Conservation (phyloP, 2,797 vertebrate genomes). For the Paramormyrops hopkinsi region DNA sequence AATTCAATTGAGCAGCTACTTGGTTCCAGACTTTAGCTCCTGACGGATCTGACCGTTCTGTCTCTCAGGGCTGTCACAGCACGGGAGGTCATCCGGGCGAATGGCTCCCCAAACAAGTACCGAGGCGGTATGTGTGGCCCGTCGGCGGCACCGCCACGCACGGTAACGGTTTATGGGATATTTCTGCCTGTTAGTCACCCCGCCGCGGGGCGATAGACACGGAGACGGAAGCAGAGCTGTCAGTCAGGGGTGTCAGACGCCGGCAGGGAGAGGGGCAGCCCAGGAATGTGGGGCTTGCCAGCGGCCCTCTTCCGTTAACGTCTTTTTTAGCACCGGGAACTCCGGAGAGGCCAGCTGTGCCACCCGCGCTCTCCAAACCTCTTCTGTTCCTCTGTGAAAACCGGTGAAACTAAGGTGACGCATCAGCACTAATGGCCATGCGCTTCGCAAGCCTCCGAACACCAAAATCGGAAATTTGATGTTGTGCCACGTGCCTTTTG, state of each 20-base stretch:
- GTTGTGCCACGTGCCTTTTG: not conserved
- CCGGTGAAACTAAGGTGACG: not conserved
- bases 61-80: not conserved
- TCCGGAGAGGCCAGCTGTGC: not conserved
- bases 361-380: not conserved
- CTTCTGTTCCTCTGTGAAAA: not conserved
- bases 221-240: not conserved
- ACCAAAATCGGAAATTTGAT: not conserved
- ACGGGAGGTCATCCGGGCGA: not conserved
- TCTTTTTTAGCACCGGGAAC: not conserved
- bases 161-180: conserved; percentile 11
- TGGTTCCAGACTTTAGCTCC: not conserved
- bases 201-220: not conserved
- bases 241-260: not conserved
- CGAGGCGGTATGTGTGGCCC: not conserved
- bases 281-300: not conserved
- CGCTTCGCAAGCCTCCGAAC: not conserved
- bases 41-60: not conserved
- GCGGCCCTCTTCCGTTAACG: not conserved
- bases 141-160: not conserved
- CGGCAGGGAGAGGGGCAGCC: not conserved
- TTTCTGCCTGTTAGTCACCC: conserved; percentile 17
- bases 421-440: not conserved
- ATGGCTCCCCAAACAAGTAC: not conserved
- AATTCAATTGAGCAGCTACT: not conserved